Base-by-base conservation (phyloP, 2,888 invertebrate genomes). In the Parnassius orleans region DNA sequence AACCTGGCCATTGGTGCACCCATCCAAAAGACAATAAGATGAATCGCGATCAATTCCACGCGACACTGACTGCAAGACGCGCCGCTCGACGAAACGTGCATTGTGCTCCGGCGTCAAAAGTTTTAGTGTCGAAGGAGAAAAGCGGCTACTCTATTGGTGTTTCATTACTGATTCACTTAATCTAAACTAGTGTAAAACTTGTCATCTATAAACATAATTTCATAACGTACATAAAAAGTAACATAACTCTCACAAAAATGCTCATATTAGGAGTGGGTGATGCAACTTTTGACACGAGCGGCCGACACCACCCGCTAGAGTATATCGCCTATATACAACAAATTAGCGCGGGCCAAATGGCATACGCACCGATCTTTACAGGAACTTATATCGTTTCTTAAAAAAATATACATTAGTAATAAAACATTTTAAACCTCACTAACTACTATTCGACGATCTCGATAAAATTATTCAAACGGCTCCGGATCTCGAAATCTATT, bases 91-190 rank as follows among this genome's bases (percentile, higher is more conserved):
- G 66, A 67, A 65, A 68, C 72, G 70, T 70, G 76, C 72, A 70
- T 76, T 77, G 85, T 81, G 85, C 86, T 82, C 83, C 89, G 87
- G 86, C 89, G 83, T 83, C 86, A 81, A 48, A 48, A 86, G 81
- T 83, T 81, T 79, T 78, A 72, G 88, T 87, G 89, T 86, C 89
- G 86, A 86, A 81, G 86, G 88, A 87, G 86, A 87, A 86, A 91
- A 90, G 91, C 92, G 90, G 91, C 91, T 91, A 92, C 88, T 80
- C 90, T 92, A 91, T 90, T 91, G 92, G 92, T 92, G 92, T 92
- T 84, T 84, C 86, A 81, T 88, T 87, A 90, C 88, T 87, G 90
- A 85, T 86, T 89, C 86, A 77, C 92, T 92, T 92, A 92, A 81
- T 84, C 92, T 92, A 92, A 83, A 79, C 89, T 92, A 92, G 84